Percentiles rank a stretch among this genome's conserved stretches.
Conservation (phyloP, 2,113 vertebrate genomes). For the Neolamprologus brichardi region DNA sequence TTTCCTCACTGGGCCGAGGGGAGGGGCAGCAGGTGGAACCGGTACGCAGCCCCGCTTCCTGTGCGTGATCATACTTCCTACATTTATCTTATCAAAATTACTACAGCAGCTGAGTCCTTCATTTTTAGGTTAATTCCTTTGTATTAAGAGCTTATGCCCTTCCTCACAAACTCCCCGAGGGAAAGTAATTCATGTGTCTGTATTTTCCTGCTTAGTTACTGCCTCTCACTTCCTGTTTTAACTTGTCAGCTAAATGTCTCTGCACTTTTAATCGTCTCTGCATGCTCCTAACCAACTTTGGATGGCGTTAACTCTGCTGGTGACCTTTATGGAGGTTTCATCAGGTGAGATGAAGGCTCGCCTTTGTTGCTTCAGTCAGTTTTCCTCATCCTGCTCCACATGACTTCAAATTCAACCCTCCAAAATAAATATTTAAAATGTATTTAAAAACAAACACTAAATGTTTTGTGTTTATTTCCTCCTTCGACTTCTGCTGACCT, state of each 20-base stretch:
- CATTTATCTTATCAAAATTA: background rate
- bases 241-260: background rate
- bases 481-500: background rate
- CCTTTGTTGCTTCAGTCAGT: background rate
- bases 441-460: background rate
- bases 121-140: background rate
- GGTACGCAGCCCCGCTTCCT: fast-evolving
- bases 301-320: background rate
- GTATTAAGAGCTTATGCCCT: background rate
- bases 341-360: background rate
- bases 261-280: background rate
- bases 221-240: background rate
- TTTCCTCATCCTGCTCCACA: background rate
- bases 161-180: background rate
- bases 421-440: background rate
- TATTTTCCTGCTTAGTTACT: background rate
- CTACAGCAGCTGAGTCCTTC: background rate
- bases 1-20: background rate
- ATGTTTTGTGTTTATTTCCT: background rate
- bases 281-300: background rate
- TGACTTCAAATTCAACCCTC: background rate
- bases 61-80: background rate
- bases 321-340: background rate
- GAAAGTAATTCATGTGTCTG: background rate
- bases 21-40: background rate